These are phyloP conservation scores for Aythya baeri DNA, from an alignment of 2,113 vertebrate genomes.

Conservation along the genomic window DNA sequence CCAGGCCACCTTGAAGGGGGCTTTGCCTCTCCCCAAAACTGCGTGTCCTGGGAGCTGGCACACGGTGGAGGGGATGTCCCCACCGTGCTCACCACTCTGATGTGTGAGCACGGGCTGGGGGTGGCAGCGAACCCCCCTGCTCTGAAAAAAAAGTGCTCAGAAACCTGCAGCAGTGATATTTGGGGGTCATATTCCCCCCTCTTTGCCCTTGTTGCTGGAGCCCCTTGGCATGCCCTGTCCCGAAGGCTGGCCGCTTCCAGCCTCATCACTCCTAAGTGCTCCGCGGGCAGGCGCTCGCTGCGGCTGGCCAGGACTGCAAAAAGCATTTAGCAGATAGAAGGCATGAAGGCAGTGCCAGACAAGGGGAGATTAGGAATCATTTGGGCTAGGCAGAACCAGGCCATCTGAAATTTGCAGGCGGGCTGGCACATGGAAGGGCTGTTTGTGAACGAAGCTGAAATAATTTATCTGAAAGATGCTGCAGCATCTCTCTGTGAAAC, in stretches of 20 bases:
- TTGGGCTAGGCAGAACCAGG: neutral
- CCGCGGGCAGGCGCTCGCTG: rapidly evolving
- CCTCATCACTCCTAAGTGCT: slow-evolving; percentile 16
- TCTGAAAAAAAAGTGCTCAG: neutral
- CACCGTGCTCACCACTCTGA: rapidly evolving
- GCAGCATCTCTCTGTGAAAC: neutral
- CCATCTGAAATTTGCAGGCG: neutral
- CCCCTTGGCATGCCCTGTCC: neutral
- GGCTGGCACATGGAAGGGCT: neutral
- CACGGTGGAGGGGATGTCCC: rapidly evolving
- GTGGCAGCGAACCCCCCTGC: neutral
- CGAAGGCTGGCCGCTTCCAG: neutral
- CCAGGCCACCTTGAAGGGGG: neutral
- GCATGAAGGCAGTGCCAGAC: neutral
- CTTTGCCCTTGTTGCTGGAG: neutral
- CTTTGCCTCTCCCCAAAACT: neutral
- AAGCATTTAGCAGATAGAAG: neutral
- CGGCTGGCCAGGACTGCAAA: neutral
- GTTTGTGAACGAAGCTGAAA: neutral
- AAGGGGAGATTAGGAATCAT: neutral
- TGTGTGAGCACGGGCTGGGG: neutral
- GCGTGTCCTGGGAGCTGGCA: neutral
- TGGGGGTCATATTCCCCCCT: neutral
- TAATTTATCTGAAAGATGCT: neutral
- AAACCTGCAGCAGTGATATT: rapidly evolving